These are phyloP conservation scores for Popillia japonica DNA, from an alignment of 1,140 invertebrate genomes.

Conservation along the genomic window DNA sequence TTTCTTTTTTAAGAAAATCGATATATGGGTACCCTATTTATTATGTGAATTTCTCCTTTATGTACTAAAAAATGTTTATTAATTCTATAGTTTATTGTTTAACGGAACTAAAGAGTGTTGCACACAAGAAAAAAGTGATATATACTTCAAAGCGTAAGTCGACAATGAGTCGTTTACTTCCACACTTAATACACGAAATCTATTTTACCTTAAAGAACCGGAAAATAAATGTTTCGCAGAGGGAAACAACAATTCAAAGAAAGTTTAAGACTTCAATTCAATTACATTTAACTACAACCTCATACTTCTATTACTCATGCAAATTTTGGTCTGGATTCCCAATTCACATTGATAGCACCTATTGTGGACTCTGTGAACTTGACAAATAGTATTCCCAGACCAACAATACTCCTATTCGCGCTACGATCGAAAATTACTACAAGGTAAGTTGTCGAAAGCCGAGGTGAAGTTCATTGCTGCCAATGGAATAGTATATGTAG, in stretches of 20 bases:
- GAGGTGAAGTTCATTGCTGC: too few relatives aligned
- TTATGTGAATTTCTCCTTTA: too few relatives aligned
- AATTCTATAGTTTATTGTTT: too few relatives aligned
- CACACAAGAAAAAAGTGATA: too few relatives aligned
- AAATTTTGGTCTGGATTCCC: constrained; percentile 5
- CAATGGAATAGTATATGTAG: too few relatives aligned
- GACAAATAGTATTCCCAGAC: not conserved
- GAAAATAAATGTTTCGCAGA: not conserved
- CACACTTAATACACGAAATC: not conserved
- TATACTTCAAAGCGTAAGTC: too few relatives aligned
- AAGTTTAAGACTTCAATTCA: not conserved
- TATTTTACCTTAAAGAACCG: not conserved
- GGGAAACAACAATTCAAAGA: not conserved
- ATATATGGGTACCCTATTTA: too few relatives aligned
- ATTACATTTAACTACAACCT: not conserved
- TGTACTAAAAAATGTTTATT: too few relatives aligned
- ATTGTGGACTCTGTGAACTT: not conserved
- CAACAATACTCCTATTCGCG: not conserved
- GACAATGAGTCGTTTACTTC: too few relatives aligned
- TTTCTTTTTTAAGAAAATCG: too few relatives aligned
- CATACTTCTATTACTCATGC: not conserved
- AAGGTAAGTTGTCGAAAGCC: too few relatives aligned
- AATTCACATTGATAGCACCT: not conserved
- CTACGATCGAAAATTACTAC: not conserved
- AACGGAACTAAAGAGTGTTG: too few relatives aligned